These are phyloP conservation scores for Porites evermanni DNA, from an alignment of 92 coral and sea anemone genomes.

Conservation along the genomic window DNA sequence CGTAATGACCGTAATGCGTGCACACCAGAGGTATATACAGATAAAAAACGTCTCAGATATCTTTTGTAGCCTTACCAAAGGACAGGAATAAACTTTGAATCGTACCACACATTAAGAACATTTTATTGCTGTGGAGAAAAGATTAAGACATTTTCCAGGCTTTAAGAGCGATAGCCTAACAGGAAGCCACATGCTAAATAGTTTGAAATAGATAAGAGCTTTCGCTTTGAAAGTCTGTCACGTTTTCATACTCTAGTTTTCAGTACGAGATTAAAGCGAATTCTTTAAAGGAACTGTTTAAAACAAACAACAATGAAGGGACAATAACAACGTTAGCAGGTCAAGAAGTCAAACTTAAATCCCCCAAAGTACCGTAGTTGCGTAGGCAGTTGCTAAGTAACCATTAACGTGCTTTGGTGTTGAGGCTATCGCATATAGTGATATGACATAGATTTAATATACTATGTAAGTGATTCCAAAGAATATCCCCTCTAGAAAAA, in stretches of 20 bases:
- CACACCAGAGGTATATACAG: too few relatives aligned
- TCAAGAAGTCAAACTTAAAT: conserved; percentile 22
- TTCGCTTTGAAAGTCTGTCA: neutral
- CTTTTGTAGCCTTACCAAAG: too few relatives aligned
- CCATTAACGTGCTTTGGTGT: neutral
- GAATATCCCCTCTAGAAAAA: neutral
- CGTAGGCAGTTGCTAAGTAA: neutral
- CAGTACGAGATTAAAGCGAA: conserved; percentile 3
- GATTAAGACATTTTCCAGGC: neutral
- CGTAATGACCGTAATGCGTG: too few relatives aligned
- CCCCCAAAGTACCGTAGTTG: neutral
- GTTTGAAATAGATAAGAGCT: conserved; percentile 1
- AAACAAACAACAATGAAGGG: conserved; percentile 17
- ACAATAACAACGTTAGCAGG: neutral
- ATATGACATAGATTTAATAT: conserved; percentile 7
- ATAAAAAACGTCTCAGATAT: too few relatives aligned
- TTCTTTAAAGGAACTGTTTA: neutral
- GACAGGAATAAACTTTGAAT: too few relatives aligned
- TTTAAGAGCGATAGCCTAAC: neutral
- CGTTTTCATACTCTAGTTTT: neutral
- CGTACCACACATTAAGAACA: too few relatives aligned
- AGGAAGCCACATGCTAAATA: conserved; percentile 14
- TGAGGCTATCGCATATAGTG: neutral
- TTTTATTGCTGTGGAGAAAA: too few relatives aligned
- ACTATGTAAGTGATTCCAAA: conserved; percentile 22